Base-by-base conservation (phyloP, 1,140 invertebrate species). In the Thaumetopoea pityocampa region DNA sequence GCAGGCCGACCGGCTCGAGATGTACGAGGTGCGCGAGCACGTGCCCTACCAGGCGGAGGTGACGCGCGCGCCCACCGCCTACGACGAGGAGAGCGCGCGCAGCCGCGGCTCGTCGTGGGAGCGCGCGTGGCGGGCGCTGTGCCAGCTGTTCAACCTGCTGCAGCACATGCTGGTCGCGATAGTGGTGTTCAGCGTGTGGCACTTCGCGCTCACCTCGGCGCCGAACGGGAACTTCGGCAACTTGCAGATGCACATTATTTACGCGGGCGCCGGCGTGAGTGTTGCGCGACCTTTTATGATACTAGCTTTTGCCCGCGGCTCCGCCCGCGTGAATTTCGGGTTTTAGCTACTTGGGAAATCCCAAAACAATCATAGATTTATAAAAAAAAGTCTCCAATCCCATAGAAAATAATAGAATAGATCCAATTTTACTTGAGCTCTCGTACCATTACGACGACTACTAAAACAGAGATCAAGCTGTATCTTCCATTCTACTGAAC, bases 221-320 rank as follows among this genome's bases (percentile, higher is more conserved):
- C 49, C 80, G 0, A 67, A 74, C 34, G 80, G 80, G 28, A 14
- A 57, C 0, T 73, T 85, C 37, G 77, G 61, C 17, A 85, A 81
- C 42, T 48, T 85, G 19, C 66, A 82, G 33, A 41, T 84, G 16
- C 80, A 84, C 33, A 82, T 84, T 7, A 67, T 84, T 23, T 82
- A 82, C 48, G 74, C 78, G n/a, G 80, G 78, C 24, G 82, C 80
- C 19, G 80, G 80, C 10, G 80, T 84, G 79, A 12, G 71, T 77
- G 67, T 35, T 24, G 4, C n/a, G n/a, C n/a, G n/a, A n/a, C n/a
- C n/a, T n/a, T n/a, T n/a, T n/a, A n/a, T n/a, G n/a, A n/a, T n/a
- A n/a, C n/a, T n/a, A n/a, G n/a, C n/a, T n/a, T n/a, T n/a, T n/a
- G n/a, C n/a, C n/a, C n/a, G n/a, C n/a, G n/a, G n/a, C n/a, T n/a